phyloP scores from a whole-genome alignment of 1,140 invertebrate genomes.

The Heliconius congener region DNA sequence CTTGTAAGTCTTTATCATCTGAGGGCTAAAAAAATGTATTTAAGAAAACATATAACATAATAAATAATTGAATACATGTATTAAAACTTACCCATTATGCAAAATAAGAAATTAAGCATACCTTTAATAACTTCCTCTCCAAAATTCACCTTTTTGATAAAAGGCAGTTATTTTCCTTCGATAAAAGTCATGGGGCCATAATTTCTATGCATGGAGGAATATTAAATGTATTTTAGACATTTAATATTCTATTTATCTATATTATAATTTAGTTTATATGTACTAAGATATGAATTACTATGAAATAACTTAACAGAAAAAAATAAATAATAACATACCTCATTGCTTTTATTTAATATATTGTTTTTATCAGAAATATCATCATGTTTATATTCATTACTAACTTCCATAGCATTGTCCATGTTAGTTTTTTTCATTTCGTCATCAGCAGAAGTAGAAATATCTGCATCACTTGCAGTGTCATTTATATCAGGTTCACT shows the following conservation, averaged over 20 bases:
- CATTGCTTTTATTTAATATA: background rate
- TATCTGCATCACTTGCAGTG: conserved; percentile 16
- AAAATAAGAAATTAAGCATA: conserved; percentile 24
- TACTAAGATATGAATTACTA: conserved; percentile 10
- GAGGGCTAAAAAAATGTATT: conserved; percentile 17
- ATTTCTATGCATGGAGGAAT: conserved; percentile 33
- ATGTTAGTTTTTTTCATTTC: conserved; percentile 9
- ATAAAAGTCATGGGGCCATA: conserved; percentile 31
- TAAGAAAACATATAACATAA: conserved; percentile 11
- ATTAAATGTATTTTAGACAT: conserved; percentile 35
- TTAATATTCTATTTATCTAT: conserved; percentile 30
- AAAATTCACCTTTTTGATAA: conserved; percentile 23
- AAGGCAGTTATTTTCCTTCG: conserved; percentile 29
- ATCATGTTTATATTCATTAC: conserved; percentile 13
- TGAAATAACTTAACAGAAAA: background rate
- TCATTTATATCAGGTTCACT: conserved; percentile 33
- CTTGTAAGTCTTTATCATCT: conserved; percentile 19
- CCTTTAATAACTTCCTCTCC: conserved; percentile 29
- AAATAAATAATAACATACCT: conserved; percentile 1
- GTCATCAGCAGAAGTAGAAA: conserved; percentile 20
- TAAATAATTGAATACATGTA: conserved; percentile 24
- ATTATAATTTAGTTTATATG: conserved; percentile 26
- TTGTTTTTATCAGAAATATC: conserved; percentile 13
- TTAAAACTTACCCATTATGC: conserved; percentile 27
- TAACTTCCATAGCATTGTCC: conserved; percentile 7